Evolutionary conservation across 2,113 vertebrate species (phyloP).

Genomic region (Osmerus mordax): DNA sequence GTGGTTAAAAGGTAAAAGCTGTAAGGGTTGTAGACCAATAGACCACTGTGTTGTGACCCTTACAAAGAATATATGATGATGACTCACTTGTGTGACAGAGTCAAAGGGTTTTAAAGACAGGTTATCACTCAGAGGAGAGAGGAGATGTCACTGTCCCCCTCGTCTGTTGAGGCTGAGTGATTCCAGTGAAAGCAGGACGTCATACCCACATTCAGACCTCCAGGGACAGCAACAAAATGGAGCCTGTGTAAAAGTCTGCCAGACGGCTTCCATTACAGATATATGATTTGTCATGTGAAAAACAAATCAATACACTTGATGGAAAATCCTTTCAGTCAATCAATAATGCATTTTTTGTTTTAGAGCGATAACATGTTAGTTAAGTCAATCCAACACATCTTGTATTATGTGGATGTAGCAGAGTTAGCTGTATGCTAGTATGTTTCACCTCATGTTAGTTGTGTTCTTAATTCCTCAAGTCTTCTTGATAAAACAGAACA

Average conservation of each 20-base stretch:
- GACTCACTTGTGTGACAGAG: not conserved
- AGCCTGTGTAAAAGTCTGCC: conserved; percentile 13
- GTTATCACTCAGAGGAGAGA: conserved; percentile 4
- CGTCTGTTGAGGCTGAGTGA: not conserved
- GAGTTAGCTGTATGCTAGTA: too few relatives aligned
- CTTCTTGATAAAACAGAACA: too few relatives aligned
- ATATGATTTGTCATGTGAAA: not conserved
- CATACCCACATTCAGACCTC: not conserved
- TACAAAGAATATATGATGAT: not conserved
- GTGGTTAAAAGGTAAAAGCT: too few relatives aligned
- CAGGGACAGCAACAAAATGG: conserved; percentile 19
- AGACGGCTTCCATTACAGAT: conserved; percentile 29
- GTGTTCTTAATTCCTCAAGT: too few relatives aligned
- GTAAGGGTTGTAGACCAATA: too few relatives aligned
- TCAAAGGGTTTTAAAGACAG: conserved; percentile 1
- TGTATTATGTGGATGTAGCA: too few relatives aligned
- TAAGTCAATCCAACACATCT: too few relatives aligned
- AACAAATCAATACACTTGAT: not conserved
- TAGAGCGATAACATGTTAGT: too few relatives aligned
- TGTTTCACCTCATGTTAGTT: too few relatives aligned
- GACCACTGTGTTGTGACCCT: not conserved
- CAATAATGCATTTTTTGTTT: not conserved
- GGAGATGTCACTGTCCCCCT: not conserved
- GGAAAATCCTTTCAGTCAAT: not conserved
- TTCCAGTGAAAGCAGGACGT: not conserved